Evolutionary conservation across 2,888 invertebrate genomes (phyloP), one percentile per base, ranked within the genome.

Genomic region (Coronaproctus castanopsis): DNA sequence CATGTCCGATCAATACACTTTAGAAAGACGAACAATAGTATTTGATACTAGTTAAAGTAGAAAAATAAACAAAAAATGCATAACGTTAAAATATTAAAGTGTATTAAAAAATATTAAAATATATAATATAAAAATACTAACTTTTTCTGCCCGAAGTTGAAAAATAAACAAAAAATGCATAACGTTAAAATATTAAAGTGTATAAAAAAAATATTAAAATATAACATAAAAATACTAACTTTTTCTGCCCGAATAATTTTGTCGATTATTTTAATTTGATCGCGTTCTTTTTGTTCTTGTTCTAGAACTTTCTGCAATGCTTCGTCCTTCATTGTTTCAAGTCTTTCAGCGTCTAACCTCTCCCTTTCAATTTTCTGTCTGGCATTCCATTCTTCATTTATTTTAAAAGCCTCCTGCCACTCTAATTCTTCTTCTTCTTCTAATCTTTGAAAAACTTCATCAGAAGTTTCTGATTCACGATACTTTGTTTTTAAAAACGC

Each of bases 191-290:
- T n/a, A n/a, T n/a, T n/a, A n/a, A n/a, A n/a, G n/a, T n/a, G n/a
- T n/a, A n/a, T n/a, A n/a, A n/a, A n/a, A n/a, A n/a, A n/a, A n/a
- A n/a, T n/a, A n/a, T n/a, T n/a, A n/a, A n/a, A n/a, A n/a, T n/a
- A n/a, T n/a, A n/a, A n/a, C n/a, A n/a, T n/a, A n/a, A n/a, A n/a
- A n/a, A n/a, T n/a, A 19, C 48, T 62, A 65, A 73, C 73, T 70
- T 78, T 76, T 67, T 77, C 73, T 61, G 67, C 66, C 60, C 73
- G 64, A 62, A 82, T 76, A 53, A 74, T 72, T 62, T 75, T 60
- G 55, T 67, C 67, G 23, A 68, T 60, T 51, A 64, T 58, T 49
- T 63, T 58, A 21, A 68, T 54, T 21, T 66, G 65, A 60, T 67
- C 63, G 57, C 66, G 64, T 48, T 68, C 64, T 49, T 63, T 59